Percentiles rank a stretch among this genome's conserved stretches.
Evolutionary conservation across 2,797 vertebrate genomes (phyloP).

Genomic region (Anabacerthia variegaticeps): DNA sequence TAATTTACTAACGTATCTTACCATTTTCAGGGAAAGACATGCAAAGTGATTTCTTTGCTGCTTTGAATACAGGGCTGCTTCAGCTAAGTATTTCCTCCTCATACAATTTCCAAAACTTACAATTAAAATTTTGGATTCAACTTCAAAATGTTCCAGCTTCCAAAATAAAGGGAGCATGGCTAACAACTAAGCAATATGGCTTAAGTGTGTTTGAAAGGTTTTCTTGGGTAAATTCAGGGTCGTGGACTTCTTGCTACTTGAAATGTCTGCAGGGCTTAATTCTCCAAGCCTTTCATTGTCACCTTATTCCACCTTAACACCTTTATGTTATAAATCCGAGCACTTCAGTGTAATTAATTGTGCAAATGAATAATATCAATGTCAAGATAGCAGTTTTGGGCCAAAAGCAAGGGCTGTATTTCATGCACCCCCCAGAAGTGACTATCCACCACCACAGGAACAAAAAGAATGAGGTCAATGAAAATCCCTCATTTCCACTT

Average conservation of each 20-base stretch:
- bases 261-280: conserved; percentile 24
- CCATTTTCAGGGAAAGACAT: not conserved
- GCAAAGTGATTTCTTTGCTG: not conserved
- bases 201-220: not conserved
- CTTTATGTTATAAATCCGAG: conserved; percentile 5
- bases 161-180: not conserved
- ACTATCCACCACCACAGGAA: not conserved
- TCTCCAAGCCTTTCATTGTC: conserved; percentile 6
- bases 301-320: not conserved
- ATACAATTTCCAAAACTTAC: not conserved
- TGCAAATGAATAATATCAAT: conserved; percentile 26
- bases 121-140: not conserved
- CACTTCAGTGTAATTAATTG: conserved; percentile 40
- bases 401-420: not conserved
- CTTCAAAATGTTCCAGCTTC: not conserved
- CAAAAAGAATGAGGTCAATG: conserved; percentile 16
- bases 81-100: not conserved
- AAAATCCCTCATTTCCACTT: conserved; percentile 66
- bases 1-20: not conserved
- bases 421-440: not conserved
- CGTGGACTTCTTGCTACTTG: conserved; percentile 8
- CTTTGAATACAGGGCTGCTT: not conserved
- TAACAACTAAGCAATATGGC: not conserved
- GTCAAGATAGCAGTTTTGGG: not conserved
- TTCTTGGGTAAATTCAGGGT: conserved; percentile 2